Base-by-base conservation (phyloP, 1,140 invertebrate genomes). In the Tetramorium parvispinum region DNA sequence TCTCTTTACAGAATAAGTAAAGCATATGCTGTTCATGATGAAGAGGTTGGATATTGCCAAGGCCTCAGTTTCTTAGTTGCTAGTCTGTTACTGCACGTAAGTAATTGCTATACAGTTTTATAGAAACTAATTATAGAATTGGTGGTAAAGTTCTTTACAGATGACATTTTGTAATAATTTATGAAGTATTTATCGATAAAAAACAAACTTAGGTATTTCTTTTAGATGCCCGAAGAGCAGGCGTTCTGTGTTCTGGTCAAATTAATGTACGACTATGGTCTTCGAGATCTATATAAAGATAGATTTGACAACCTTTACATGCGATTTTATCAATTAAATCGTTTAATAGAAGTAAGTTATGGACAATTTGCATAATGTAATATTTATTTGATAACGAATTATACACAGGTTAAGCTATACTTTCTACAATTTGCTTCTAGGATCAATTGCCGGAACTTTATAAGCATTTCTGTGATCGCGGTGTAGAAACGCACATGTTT, bases 161-260 rank as follows among this genome's bases (percentile, higher is more conserved):
- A 21, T 83, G 11, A 75, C 13, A 21, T n/a, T 68, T 68, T 40
- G 13, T n/a, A 21, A 37, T 2, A 61, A 40, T 57, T 85, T 81
- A 53, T 76, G 46, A 32, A 85, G 21, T 65, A 40, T 81, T 70
- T 53, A 65, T 68, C 40, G 37, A 90, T 3, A 63, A 70, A 70
- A 89, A 85, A 90, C 32, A 6, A 79, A 57, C 21, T 43, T 46
- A 55, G 11, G 11, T 70, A 59, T 90, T 86, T 79, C 3, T 95
- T 95, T 7, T 93, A 99, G 98, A 99, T 99, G 99, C 99, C 99
- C 0, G 99, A 99, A 96, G 99, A 99, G 94, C 99, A 99, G 96
- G 98, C 99, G 1, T 99, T 99, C 95, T 99, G 98, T 94, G 97
- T 99, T 6, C 94, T 99, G 57, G 98, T 99, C 1, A 98, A 98